Percentiles rank a stretch among this genome's conserved stretches.
Evolutionary conservation across 2,113 vertebrate species (phyloP).

Genomic region (Rhegmatorhina hoffmannsi): DNA sequence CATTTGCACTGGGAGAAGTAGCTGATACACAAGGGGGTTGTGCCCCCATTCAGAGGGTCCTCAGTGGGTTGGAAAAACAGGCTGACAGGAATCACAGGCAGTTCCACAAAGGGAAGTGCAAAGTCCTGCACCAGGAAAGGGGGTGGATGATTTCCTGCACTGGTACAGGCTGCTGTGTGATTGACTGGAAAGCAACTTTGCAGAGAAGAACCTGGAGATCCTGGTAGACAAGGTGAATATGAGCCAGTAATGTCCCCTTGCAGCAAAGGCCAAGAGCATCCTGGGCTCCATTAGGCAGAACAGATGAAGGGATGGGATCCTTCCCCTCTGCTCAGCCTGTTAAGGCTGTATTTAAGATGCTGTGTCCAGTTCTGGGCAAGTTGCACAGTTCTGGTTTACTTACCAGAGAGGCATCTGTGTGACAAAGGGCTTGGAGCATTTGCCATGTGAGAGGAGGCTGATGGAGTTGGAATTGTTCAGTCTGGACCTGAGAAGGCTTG

Average conservation of each 20-base stretch:
- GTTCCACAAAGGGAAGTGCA: not conserved
- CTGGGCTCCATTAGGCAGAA: not conserved
- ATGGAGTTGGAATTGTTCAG: not conserved
- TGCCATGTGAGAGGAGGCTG: not conserved
- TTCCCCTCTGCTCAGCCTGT: not conserved
- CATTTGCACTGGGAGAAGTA: accelerated
- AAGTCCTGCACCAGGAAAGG: not conserved
- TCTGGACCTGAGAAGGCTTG: not conserved
- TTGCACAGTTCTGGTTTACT: not conserved
- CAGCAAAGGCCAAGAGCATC: not conserved
- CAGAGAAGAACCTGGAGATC: not conserved
- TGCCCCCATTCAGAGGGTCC: not conserved
- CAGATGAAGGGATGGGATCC: not conserved
- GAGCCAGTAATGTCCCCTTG: not conserved
- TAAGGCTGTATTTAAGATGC: not conserved
- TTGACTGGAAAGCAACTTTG: accelerated
- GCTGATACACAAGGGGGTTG: not conserved
- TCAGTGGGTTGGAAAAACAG: not conserved
- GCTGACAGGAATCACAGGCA: not conserved
- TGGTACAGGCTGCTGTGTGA: too few species aligned
- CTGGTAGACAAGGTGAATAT: not conserved
- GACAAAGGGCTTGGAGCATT: not conserved
- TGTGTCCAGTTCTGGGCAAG: not conserved
- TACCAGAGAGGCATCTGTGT: not conserved
- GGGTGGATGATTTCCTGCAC: not conserved